Evolutionary conservation across 2,888 invertebrate species (phyloP), one percentile per base, ranked within the genome.

Genomic region (Alloscopus bannaensis): DNA sequence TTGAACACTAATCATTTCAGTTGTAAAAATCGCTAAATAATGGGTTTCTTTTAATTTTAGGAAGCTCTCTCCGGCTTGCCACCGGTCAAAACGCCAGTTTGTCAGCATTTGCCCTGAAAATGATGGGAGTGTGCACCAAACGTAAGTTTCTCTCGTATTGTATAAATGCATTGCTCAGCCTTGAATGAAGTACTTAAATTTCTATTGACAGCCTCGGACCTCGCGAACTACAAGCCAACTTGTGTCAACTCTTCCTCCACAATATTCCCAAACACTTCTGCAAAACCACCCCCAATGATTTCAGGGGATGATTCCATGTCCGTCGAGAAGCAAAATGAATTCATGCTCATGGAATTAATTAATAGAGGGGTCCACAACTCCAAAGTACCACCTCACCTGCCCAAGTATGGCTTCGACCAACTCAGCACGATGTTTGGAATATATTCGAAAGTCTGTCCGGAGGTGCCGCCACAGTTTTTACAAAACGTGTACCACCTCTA

Each of bases 321-420:
- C 4, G 24, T 66, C 0, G 55, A 42, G 22, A 42, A 31, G 11
- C 73, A 80, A 69, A 80, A 80, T 26, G 50, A 68, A 2, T 3
- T 50, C 3, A 16, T 73, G 0, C n/a, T 80, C 29, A 16, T 0
- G 4, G 45, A 40, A 3, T 11, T 73, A 18, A 73, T 80, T 42
- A 60, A 52, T 8, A 18, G 50, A 1, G 66, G 24, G 0, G 0
- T 80, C 0, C 26, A 66, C 36, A 60, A 68, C 16, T n/a, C 18
- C 2, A 60, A 18, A 22, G 68, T 66, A 3, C 60, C 66, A 1
- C 6, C 28, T 1, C 68, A 71, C 13, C 55, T 45, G 2, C 75
- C 80, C 6, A 45, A 18, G 13, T 69, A 50, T 50, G 80, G 80
- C 18, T 70, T 64, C 18, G 40, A 80, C 20, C 50, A 75, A 6